Conservation (phyloP, 2,797 vertebrate species). For the Lepilemur ruficaudatus region DNA sequence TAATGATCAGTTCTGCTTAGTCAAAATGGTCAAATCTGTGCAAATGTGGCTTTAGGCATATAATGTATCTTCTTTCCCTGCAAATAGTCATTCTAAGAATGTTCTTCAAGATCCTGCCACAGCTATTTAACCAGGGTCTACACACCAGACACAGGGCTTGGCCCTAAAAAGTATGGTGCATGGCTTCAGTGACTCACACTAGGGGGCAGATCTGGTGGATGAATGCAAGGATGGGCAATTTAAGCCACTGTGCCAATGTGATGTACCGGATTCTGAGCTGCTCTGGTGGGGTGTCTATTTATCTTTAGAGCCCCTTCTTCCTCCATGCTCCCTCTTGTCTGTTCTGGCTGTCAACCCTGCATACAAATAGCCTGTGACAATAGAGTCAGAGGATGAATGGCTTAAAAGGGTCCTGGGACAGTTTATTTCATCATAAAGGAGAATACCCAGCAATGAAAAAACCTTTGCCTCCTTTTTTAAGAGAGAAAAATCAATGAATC, state of each 20-base stretch:
- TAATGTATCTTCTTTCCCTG: not conserved
- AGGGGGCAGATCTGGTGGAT: not conserved
- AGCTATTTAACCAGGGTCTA: not conserved
- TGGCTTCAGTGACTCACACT: not conserved
- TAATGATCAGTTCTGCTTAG: not conserved
- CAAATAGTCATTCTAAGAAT: not conserved
- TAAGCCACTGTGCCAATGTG: not conserved
- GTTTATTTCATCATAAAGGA: conserved; percentile 5
- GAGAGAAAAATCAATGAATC: not conserved
- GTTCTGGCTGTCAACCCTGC: not conserved
- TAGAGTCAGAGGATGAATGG: not conserved
- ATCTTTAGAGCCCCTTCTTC: not conserved
- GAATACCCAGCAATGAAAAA: not conserved
- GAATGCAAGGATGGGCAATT: not conserved
- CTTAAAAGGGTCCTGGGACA: not conserved
- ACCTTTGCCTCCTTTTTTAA: not conserved
- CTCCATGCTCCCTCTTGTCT: not conserved
- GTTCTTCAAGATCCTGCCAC: not conserved
- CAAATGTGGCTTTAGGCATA: not conserved
- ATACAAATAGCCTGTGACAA: not conserved
- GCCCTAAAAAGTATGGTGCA: not conserved
- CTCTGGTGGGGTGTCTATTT: not conserved
- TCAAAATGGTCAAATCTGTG: not conserved
- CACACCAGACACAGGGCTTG: not conserved
- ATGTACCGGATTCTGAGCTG: not conserved